These are phyloP conservation scores for Rallus crepitans DNA, from an alignment of 2,797 vertebrate genomes.

Conservation along the genomic window DNA sequence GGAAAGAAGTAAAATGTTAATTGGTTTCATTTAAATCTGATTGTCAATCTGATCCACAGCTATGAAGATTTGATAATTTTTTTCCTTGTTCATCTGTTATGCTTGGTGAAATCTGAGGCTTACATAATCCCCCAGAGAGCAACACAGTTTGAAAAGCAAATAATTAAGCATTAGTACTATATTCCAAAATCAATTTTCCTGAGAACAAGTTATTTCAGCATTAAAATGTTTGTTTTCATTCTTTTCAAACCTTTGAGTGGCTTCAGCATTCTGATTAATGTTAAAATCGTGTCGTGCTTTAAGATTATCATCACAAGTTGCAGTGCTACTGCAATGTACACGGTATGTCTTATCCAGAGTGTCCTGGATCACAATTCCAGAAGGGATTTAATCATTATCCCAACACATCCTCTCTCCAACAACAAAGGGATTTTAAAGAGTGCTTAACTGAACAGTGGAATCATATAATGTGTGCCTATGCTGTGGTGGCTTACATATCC, in stretches of 20 bases:
- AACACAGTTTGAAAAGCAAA: slow-evolving; percentile 32
- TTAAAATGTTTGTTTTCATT: not conserved
- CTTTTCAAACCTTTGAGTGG: not conserved
- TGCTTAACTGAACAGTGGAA: not conserved
- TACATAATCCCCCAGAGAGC: slow-evolving; percentile 4
- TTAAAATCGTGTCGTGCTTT: not conserved
- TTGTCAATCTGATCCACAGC: not conserved
- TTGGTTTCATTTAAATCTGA: slow-evolving; percentile 27
- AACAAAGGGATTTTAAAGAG: slow-evolving; percentile 19
- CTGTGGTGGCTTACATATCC: not conserved
- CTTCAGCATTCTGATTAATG: not conserved
- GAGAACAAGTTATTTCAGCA: not conserved
- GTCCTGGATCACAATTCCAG: not conserved
- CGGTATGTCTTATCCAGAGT: not conserved
- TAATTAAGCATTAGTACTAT: slow-evolving; percentile 48
- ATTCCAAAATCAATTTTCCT: not conserved
- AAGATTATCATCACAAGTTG: not conserved
- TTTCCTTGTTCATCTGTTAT: slow-evolving; percentile 8
- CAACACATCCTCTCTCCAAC: not conserved
- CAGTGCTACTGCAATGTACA: not conserved
- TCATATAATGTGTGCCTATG: not conserved
- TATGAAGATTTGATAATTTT: not conserved
- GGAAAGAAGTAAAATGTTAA: slow-evolving; percentile 7
- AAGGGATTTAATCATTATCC: not conserved
- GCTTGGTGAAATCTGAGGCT: slow-evolving; percentile 21